Conservation (phyloP, 2,888 invertebrate species). For the Harpalus rubripes region DNA sequence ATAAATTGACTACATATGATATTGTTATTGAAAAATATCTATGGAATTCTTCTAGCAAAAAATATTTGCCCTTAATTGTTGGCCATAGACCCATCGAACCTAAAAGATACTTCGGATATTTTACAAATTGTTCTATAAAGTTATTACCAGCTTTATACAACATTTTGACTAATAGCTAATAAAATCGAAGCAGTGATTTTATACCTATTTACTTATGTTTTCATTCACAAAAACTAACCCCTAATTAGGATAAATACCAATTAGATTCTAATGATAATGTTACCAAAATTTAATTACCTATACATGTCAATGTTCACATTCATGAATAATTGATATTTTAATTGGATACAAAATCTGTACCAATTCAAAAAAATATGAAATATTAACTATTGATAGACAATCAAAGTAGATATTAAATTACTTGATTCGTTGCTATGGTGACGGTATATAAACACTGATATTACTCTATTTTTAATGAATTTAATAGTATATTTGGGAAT, state of each 20-base stretch:
- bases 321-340: not conserved
- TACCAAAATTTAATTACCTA: not conserved
- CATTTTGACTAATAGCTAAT: not conserved
- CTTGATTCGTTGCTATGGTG: not conserved
- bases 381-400: not conserved
- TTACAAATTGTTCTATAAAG: not conserved
- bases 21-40: not conserved
- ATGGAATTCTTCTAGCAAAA: not conserved
- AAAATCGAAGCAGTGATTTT: not conserved
- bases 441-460: not conserved
- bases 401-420: not conserved
- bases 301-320: not conserved
- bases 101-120: slow-evolving; percentile 19
- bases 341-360: not conserved
- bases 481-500: too few relatives aligned
- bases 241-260: not conserved
- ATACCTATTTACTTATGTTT: not conserved
- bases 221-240: not conserved
- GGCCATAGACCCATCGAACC: not conserved
- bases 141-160: not conserved
- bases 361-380: not conserved
- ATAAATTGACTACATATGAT: slow-evolving; percentile 10
- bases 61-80: not conserved
- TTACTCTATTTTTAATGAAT: too few relatives aligned
- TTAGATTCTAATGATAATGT: not conserved